Evolutionary conservation across 2,888 invertebrate species (phyloP).

Genomic region (Rambutsinella grinnellia): DNA sequence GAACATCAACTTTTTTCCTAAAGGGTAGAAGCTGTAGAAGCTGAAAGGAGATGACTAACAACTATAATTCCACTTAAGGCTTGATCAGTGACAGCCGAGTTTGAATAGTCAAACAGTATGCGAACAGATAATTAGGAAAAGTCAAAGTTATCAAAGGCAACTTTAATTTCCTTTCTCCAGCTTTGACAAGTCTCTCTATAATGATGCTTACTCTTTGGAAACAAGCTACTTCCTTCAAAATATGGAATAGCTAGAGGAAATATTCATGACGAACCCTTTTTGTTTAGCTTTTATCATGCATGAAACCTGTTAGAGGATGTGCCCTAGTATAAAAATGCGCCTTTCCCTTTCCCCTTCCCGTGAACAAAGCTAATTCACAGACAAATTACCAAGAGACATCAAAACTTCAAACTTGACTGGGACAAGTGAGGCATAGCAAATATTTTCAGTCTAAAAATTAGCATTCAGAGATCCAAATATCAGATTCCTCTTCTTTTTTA

Average conservation of each 20-base stretch:
- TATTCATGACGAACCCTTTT: not conserved
- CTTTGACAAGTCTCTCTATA: conserved; percentile 27
- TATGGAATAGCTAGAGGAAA: not conserved
- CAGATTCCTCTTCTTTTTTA: too few species aligned
- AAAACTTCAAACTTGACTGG: too few species aligned
- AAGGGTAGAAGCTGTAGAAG: too few species aligned
- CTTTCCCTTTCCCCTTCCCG: not conserved
- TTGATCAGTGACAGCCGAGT: too few species aligned
- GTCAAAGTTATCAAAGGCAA: conserved; percentile 23
- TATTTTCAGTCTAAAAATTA: not conserved
- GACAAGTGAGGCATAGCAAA: too few species aligned
- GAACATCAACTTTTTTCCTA: too few species aligned
- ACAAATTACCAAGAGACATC: not conserved
- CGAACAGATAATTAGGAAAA: not conserved
- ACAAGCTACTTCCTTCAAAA: too few species aligned
- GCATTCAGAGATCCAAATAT: not conserved
- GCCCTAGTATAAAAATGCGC: not conserved
- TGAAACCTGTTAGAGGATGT: not conserved
- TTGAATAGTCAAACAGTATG: too few species aligned
- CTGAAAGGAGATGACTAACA: too few species aligned
- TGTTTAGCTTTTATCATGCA: not conserved
- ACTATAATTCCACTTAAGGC: too few species aligned
- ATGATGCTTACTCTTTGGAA: too few species aligned
- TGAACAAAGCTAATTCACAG: not conserved
- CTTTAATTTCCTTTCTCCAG: conserved; percentile 10